A percentile compares a stretch with the other conserved stretches of the same genome.
These are phyloP conservation scores for Tipula lateralis DNA, from an alignment of 2,888 invertebrate species.

Conservation along the genomic window DNA sequence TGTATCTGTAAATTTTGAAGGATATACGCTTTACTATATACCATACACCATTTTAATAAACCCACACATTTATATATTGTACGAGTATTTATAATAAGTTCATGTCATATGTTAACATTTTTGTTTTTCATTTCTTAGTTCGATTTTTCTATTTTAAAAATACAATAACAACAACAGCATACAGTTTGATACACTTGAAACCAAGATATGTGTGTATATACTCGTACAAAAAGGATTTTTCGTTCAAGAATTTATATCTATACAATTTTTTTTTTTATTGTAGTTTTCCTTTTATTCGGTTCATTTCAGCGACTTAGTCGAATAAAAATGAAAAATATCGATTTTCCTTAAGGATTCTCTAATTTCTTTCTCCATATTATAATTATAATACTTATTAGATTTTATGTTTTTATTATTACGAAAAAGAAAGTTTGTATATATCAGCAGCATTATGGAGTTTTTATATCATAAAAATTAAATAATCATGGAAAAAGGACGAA, in stretches of 20 bases:
- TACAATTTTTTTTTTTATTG: background rate
- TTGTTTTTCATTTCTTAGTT: slow-evolving; percentile 4
- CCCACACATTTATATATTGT: background rate
- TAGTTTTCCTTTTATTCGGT: background rate
- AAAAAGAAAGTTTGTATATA: background rate
- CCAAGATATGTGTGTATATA: too few relatives aligned
- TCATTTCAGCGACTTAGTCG: background rate
- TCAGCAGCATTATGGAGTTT: too few relatives aligned
- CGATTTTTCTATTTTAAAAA: background rate
- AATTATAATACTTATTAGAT: background rate
- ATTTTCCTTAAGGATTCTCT: background rate
- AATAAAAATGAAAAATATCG: background rate
- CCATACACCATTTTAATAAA: background rate
- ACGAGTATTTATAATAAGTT: background rate
- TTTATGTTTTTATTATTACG: background rate
- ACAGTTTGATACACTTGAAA: background rate
- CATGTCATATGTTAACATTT: slow-evolving; percentile 24
- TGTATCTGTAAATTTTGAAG: background rate
- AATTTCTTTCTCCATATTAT: background rate
- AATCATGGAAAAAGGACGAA: background rate
- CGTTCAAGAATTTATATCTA: background rate
- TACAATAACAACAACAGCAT: background rate
- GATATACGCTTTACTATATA: background rate
- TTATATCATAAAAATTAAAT: background rate
- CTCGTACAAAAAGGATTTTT: background rate